phyloP scores from a whole-genome alignment of 1,140 invertebrate genomes.

The Ditylenchus dipsaci region DNA sequence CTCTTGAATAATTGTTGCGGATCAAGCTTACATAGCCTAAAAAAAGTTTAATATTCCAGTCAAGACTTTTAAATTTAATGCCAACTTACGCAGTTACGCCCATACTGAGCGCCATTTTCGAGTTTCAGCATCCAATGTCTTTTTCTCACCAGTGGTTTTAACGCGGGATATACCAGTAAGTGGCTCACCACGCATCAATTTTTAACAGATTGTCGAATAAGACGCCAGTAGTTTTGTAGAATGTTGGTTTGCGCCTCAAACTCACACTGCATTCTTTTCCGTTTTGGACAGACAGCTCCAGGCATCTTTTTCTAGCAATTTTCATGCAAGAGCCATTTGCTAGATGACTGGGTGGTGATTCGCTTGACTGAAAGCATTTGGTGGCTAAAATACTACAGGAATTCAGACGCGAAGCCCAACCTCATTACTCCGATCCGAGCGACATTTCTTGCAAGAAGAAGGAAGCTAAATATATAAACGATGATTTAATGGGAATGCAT shows the following conservation, averaged over 20 bases:
- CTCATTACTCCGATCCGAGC: neutral
- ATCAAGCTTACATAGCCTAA: conserved; percentile 10
- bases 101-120: neutral
- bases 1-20: conserved; percentile 1
- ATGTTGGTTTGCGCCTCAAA: neutral
- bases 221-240: conserved; percentile 3
- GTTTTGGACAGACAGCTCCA: neutral
- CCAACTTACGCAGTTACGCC: neutral
- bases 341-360: neutral
- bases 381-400: neutral
- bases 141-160: neutral
- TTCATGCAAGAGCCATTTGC: neutral
- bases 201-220: too few species aligned
- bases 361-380: neutral
- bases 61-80: too few species aligned
- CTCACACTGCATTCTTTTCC: neutral
- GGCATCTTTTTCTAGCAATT: neutral
- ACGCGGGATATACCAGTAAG: neutral
- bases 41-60: neutral
- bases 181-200: neutral
- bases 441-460: conserved; percentile 7
- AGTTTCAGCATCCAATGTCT: neutral
- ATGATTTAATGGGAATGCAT: too few species aligned
- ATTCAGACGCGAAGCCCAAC: neutral
- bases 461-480: neutral